A percentile compares a stretch with the other conserved stretches of the same genome.
Evolutionary conservation across 2,797 vertebrate species (phyloP).

Genomic region (Hapalemur alaotrensis): DNA sequence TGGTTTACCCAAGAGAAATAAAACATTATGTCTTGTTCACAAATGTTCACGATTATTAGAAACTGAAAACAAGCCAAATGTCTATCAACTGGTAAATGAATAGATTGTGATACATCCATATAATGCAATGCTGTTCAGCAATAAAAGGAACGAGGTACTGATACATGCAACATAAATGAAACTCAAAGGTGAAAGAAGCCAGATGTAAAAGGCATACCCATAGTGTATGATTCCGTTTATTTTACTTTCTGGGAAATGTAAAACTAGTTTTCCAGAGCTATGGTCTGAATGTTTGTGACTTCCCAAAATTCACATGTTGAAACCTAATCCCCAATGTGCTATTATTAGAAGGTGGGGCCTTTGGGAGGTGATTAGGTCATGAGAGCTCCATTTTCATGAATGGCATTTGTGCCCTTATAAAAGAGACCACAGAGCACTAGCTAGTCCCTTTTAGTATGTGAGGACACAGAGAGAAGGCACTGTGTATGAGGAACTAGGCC

Average conservation of each 20-base stretch:
- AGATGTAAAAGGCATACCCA: neutral
- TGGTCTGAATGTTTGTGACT: neutral
- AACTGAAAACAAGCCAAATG: neutral
- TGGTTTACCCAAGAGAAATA: neutral
- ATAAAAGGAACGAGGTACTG: neutral
- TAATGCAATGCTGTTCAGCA: neutral
- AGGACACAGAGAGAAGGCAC: neutral
- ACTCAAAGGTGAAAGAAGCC: neutral
- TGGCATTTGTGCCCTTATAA: neutral
- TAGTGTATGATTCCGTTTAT: neutral
- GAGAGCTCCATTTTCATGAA: neutral
- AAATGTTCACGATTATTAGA: neutral
- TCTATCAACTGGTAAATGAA: neutral
- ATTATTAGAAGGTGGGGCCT: neutral
- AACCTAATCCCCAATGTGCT: neutral
- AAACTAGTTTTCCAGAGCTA: neutral
- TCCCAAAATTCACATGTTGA: neutral
- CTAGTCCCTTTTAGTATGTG: neutral
- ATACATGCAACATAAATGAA: neutral
- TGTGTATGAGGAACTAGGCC: neutral
- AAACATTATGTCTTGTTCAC: neutral
- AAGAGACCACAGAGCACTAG: neutral
- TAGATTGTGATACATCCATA: neutral
- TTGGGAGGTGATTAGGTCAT: neutral
- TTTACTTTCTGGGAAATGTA: conserved; percentile 17